Percentiles rank a stretch among this genome's conserved stretches.
These are phyloP conservation scores for Heteromurus nitidus DNA, from an alignment of 2,888 invertebrate genomes.

Conservation along the genomic window DNA sequence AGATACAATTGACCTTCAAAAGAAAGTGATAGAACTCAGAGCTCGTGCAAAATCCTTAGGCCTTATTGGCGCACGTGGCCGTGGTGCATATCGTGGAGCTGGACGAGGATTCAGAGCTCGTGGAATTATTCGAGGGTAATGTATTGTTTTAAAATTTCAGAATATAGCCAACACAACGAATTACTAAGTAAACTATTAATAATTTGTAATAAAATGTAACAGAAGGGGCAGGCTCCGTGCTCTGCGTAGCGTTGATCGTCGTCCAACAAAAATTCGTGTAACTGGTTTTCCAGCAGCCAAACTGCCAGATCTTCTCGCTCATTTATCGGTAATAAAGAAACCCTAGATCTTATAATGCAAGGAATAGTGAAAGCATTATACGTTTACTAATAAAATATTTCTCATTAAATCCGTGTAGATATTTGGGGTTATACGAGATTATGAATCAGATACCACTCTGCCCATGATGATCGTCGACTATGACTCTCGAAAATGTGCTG, in stretches of 20 bases:
- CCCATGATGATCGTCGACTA: slow-evolving; percentile 87
- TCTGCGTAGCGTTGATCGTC: slow-evolving; percentile 83
- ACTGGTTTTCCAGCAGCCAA: slow-evolving; percentile 92
- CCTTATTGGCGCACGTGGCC: slow-evolving; percentile 73
- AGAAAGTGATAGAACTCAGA: slow-evolving; percentile 85
- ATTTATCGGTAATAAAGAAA: slow-evolving; percentile 89
- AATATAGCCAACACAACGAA: not conserved
- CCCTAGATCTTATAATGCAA: too few relatives aligned
- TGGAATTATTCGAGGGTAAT: slow-evolving; percentile 49
- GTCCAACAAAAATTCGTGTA: slow-evolving; percentile 89
- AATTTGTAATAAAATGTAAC: too few relatives aligned
- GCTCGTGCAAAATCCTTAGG: slow-evolving; percentile 76
- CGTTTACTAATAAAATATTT: not conserved
- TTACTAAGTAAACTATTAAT: too few relatives aligned
- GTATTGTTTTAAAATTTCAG: not conserved
- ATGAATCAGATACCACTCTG: slow-evolving; percentile 84
- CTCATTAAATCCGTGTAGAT: slow-evolving; percentile 78
- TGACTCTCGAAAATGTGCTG: slow-evolving; percentile 86
- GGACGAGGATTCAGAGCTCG: slow-evolving; percentile 37
- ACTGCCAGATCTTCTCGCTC: slow-evolving; percentile 85
- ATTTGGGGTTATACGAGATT: slow-evolving; percentile 91
- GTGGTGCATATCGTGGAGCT: slow-evolving; percentile 25
- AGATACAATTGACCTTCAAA: slow-evolving; percentile 88
- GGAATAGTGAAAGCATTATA: too few relatives aligned
- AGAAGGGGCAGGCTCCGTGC: slow-evolving; percentile 75